These are phyloP conservation scores for Grus americana DNA, from an alignment of 2,113 vertebrate genomes.

Conservation along the genomic window DNA sequence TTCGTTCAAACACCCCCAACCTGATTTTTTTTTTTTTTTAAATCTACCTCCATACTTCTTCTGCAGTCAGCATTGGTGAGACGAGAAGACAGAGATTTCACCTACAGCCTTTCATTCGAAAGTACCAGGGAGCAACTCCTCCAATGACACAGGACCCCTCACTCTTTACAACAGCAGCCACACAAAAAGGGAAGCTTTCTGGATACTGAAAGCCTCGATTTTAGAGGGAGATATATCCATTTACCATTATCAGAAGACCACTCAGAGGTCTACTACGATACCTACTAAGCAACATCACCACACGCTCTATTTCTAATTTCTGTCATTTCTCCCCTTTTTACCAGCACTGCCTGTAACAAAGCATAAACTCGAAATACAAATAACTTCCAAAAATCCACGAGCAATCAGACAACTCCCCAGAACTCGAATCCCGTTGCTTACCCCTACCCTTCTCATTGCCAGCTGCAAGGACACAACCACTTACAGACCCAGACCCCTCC, in stretches of 20 bases:
- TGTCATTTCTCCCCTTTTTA: background rate
- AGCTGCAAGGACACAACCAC: background rate
- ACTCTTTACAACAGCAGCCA: background rate
- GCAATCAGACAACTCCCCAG: background rate
- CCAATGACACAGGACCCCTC: background rate
- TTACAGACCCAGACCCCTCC: background rate
- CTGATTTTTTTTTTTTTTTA: background rate
- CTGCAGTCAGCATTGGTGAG: background rate
- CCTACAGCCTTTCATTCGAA: fast-evolving
- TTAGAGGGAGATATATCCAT: fast-evolving
- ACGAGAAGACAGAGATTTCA: background rate
- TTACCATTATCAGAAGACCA: background rate
- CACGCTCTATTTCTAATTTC: background rate
- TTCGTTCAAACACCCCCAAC: background rate
- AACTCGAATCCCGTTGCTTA: background rate
- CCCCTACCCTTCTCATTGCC: background rate
- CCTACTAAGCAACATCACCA: fast-evolving
- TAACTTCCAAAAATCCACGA: background rate
- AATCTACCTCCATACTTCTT: background rate
- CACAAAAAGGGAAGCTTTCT: background rate
- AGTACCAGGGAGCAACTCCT: background rate
- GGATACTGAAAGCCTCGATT: background rate
- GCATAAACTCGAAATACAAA: background rate
- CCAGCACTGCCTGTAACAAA: background rate
- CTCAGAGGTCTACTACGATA: fast-evolving